Evolutionary conservation across 2,888 invertebrate genomes (phyloP), one percentile per base, ranked within the genome.

Genomic region (Drosophila sordidula): DNA sequence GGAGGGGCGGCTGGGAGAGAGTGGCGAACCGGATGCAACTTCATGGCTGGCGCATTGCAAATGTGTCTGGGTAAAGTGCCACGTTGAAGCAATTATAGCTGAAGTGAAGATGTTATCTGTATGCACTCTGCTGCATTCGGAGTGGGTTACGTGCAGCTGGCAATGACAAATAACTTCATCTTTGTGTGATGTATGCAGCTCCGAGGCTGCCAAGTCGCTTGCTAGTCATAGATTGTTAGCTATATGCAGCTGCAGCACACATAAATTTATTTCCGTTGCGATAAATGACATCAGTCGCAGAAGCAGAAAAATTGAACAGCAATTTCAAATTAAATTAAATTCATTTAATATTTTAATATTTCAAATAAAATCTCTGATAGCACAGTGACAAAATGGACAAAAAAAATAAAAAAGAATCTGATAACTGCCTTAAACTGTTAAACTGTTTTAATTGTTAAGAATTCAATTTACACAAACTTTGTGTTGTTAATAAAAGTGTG

Each of bases 41-140:
- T 34, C 57, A 39, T 54, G 34, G 55, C 57, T 61, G 71, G 39
- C 58, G 67, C 76, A 71, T 71, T 72, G 72, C 68, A 75, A 72
- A 75, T 76, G 64, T 59, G 70, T 76, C 70, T 57, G 70, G 63
- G 42, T 64, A 72, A 74, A 64, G 72, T 75, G 81, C 77, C 87
- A 84, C 70, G 77, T 79, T 70, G 65, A 75, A 79, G 83, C 81
- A 83, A 83, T 87, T 83, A 83, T 70, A 79, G 79, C 72, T 57
- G 58, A 80, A 78, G 78, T 86, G 75, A 78, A 82, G 87, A 80
- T 80, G 80, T 83, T 61, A 86, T 86, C 80, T 70, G 68, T 68
- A 70, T 72, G 75, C 68, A 44, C 49, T 18, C 41, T 26, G 29
- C 12, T 56, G 58, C 61, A 51, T 54, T 66, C 41, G 46, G 22